phyloP scores from a whole-genome alignment of 2,113 vertebrate species.

The Lasiurus cinereus region DNA sequence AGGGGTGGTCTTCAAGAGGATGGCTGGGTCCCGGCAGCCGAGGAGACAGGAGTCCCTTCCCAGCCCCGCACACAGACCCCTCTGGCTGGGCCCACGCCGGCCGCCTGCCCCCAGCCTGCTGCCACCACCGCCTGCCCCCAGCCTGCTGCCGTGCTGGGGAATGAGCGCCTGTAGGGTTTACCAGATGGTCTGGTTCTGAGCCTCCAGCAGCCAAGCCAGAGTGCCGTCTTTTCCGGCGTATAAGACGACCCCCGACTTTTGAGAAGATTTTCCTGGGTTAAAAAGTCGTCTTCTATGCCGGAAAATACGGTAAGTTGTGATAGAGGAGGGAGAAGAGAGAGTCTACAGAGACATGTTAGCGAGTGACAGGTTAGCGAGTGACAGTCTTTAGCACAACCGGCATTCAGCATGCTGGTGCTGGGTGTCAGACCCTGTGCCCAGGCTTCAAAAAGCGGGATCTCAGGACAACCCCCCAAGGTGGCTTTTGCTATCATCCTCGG shows the following conservation, averaged over 20 bases:
- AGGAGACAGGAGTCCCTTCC: not conserved
- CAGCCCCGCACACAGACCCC: not conserved
- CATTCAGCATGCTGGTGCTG: not conserved
- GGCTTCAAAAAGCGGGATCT: not conserved
- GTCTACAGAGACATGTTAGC: not conserved
- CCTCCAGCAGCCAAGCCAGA: not conserved
- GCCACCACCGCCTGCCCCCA: too few relatives aligned
- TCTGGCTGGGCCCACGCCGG: not conserved
- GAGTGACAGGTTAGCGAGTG: not conserved
- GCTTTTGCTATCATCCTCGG: not conserved
- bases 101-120: not conserved
- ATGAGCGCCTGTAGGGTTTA: not conserved
- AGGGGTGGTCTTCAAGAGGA: not conserved
- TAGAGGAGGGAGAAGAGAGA: not conserved
- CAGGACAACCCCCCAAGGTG: not conserved
- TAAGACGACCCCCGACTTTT: too few relatives aligned
- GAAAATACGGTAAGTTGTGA: not conserved
- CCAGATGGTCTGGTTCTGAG: rapidly evolving
- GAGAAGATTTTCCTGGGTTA: too few relatives aligned
- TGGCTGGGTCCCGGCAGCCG: not conserved
- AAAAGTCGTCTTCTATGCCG: too few relatives aligned
- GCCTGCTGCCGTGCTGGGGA: not conserved
- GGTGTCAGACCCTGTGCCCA: not conserved
- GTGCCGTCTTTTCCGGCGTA: too few relatives aligned
- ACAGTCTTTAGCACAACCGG: not conserved